phyloP scores from a whole-genome alignment of 2,888 invertebrate species.

The Acanthosepion pharaonis region DNA sequence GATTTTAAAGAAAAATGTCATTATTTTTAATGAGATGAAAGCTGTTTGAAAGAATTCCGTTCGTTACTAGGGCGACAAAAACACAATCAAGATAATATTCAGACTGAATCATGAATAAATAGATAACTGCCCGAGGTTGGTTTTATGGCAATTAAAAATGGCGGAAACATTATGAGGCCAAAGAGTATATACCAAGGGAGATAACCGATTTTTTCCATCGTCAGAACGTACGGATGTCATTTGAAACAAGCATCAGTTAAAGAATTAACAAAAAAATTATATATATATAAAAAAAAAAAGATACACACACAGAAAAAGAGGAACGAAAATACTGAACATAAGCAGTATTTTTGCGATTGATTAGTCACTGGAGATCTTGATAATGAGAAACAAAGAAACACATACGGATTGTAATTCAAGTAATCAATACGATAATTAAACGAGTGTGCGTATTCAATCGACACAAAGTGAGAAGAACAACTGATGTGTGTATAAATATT shows the following conservation, averaged over 20 bases:
- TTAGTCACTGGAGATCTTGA: neutral
- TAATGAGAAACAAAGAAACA: neutral
- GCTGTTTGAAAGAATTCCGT: neutral
- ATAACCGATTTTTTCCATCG: neutral
- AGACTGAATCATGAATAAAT: neutral
- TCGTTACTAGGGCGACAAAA: neutral
- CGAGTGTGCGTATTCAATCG: neutral
- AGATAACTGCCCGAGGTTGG: neutral
- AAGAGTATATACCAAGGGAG: neutral
- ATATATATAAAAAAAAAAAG: no score
- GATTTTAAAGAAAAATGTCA: neutral
- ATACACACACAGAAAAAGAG: no score
- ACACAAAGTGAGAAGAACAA: neutral
- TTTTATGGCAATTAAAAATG: conserved; percentile 11
- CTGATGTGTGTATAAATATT: neutral
- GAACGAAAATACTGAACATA: neutral
- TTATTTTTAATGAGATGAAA: conserved; percentile 13
- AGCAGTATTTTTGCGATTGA: neutral
- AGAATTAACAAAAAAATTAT: neutral
- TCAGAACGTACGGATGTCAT: neutral
- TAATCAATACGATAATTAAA: neutral
- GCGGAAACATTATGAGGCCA: neutral
- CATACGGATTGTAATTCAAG: neutral
- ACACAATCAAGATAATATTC: neutral
- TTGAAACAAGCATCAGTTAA: conserved; percentile 7